Conservation (phyloP, 64 coral and sea anemone species). For the Dendrophyllia cribrosa region DNA sequence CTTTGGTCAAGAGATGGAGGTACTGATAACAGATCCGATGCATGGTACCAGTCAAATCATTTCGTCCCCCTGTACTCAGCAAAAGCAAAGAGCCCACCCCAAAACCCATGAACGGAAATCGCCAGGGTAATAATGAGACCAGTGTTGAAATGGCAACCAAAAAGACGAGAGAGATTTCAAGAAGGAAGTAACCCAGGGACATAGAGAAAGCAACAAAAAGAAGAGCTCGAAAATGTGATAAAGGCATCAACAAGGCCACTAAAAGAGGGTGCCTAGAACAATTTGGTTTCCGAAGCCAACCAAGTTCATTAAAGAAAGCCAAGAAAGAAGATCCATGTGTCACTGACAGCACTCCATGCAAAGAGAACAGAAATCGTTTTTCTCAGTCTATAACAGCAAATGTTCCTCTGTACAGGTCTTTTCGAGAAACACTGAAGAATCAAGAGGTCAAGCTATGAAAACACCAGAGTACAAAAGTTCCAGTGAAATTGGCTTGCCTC, state of each 20-base stretch:
- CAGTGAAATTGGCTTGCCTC: slow-evolving; percentile 44
- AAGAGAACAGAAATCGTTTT: not conserved
- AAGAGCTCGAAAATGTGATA: not conserved
- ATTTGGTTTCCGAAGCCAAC: not conserved
- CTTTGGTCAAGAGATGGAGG: slow-evolving; percentile 46
- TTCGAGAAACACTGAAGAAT: not conserved
- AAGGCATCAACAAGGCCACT: not conserved
- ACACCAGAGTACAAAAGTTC: slow-evolving; percentile 3
- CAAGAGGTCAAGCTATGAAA: slow-evolving; percentile 5
- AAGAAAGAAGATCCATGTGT: slow-evolving; percentile 3
- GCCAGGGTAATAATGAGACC: not conserved
- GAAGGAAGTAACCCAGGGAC: too few species aligned
- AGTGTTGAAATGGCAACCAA: not conserved
- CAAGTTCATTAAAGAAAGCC: not conserved
- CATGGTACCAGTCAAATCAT: slow-evolving; percentile 37
- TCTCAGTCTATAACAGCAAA: not conserved
- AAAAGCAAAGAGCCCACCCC: not conserved
- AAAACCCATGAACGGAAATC: not conserved
- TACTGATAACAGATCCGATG: slow-evolving; percentile 26
- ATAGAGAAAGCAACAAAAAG: not conserved
- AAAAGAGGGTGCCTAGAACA: slow-evolving; percentile 27
- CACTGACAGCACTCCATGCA: not conserved
- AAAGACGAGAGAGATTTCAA: not conserved
- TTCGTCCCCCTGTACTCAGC: slow-evolving; percentile 10
- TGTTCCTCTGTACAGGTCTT: not conserved